Evolutionary conservation across 2,113 vertebrate genomes (phyloP).

Genomic region (Myodes glareolus): DNA sequence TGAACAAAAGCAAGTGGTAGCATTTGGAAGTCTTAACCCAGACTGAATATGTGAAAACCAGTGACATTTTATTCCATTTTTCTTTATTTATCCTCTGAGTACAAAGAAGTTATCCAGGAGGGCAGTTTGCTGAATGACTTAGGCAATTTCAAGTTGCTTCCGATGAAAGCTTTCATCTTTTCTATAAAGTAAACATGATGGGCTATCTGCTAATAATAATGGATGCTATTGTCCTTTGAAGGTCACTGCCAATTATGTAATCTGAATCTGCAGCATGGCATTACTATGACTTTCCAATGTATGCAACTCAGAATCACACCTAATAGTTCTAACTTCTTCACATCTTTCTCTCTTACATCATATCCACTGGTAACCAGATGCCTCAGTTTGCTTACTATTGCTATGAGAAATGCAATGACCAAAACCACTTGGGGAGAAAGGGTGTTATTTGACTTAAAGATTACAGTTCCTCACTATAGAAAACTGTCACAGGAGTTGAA

Average conservation of each 20-base stretch:
- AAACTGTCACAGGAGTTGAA: background rate
- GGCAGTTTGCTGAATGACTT: background rate
- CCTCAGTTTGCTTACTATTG: background rate
- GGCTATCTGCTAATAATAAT: background rate
- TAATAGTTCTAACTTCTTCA: background rate
- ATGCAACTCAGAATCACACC: background rate
- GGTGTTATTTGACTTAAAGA: too few relatives aligned
- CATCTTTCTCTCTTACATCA: background rate
- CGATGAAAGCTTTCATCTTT: constrained; percentile 7
- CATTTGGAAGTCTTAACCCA: background rate
- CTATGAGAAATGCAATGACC: too few relatives aligned
- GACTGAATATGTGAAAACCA: background rate
- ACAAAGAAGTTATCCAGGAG: background rate
- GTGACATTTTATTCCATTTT: constrained; percentile 35
- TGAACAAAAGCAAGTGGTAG: background rate
- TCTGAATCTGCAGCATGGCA: background rate
- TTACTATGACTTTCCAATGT: background rate
- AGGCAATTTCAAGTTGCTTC: background rate
- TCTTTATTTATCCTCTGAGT: constrained; percentile 38
- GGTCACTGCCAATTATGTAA: background rate
- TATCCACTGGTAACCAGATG: accelerated
- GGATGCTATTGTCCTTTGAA: background rate
- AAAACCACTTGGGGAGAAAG: background rate
- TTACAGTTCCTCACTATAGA: background rate
- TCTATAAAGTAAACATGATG: background rate